Conservation (phyloP, 2,888 invertebrate species). For the Oscheius sp. region DNA sequence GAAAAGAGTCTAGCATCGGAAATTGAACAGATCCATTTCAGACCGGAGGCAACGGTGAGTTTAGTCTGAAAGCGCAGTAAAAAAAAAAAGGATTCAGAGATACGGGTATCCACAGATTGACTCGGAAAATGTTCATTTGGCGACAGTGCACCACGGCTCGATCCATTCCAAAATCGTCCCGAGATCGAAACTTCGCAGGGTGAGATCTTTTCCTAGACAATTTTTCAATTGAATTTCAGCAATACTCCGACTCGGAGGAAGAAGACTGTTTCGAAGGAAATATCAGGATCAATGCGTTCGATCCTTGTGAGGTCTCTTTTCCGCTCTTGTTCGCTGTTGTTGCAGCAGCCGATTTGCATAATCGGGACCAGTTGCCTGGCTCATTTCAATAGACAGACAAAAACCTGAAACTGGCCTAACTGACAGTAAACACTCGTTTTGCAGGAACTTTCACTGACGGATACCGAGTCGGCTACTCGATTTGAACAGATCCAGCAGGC, state of each 20-base stretch:
- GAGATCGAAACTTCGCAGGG: conserved; percentile 12
- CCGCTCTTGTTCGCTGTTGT: conserved; percentile 7
- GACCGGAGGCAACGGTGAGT: conserved; percentile 48
- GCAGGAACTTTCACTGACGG: conserved; percentile 66
- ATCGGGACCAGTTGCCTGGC: conserved; percentile 32
- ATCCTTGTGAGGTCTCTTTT: conserved; percentile 58
- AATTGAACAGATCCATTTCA: conserved; percentile 60
- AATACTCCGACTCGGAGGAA: conserved; percentile 39
- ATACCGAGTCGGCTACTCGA: conserved; percentile 58
- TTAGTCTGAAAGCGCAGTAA: neutral
- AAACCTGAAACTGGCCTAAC: conserved; percentile 28
- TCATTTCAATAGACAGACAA: conserved; percentile 14
- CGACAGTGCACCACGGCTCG: conserved; percentile 43
- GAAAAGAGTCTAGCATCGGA: conserved; percentile 58
- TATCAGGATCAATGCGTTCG: conserved; percentile 69
- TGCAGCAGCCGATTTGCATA: conserved; percentile 30
- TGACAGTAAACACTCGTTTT: conserved; percentile 26
- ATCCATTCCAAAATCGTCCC: conserved; percentile 33
- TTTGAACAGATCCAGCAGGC: conserved; percentile 68
- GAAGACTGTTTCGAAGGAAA: conserved; percentile 68
- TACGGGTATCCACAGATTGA: conserved; percentile 64
- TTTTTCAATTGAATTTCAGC: neutral
- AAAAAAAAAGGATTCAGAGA: conserved; percentile 39
- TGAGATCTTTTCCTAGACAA: neutral
- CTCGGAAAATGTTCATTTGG: conserved; percentile 50